A percentile compares a stretch with the other conserved stretches of the same genome.
These are phyloP conservation scores for Pyrgus malvae DNA, from an alignment of 2,888 invertebrate species.

Conservation along the genomic window DNA sequence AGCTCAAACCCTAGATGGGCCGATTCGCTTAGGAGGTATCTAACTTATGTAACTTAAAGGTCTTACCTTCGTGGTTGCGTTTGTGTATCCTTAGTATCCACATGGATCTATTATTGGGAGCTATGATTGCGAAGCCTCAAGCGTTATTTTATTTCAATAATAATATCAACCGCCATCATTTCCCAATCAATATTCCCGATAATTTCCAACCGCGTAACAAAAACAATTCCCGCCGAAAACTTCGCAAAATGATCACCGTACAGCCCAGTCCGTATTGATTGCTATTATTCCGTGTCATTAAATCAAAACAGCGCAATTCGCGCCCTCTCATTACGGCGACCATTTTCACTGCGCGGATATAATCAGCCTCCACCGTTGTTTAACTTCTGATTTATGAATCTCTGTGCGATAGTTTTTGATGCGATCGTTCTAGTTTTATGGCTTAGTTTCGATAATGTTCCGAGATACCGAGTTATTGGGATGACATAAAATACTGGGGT, in stretches of 20 bases:
- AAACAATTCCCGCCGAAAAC: constrained; percentile 21
- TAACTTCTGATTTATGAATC: constrained; percentile 64
- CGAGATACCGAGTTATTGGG: constrained; percentile 28
- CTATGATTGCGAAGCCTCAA: too few species aligned
- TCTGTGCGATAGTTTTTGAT: constrained; percentile 64
- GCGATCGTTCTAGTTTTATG: constrained; percentile 65
- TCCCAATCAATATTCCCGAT: not conserved
- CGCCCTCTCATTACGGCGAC: constrained; percentile 60
- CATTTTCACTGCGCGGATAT: constrained; percentile 59
- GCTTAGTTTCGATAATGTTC: constrained; percentile 47
- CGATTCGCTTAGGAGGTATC: too few species aligned
- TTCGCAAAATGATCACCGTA: constrained; percentile 22
- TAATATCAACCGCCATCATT: not conserved
- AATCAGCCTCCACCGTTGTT: constrained; percentile 60
- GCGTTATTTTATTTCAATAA: too few species aligned
- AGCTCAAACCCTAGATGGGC: too few species aligned
- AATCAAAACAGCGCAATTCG: constrained; percentile 69
- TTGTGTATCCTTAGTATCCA: too few species aligned
- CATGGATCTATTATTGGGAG: too few species aligned
- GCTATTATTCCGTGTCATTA: constrained; percentile 73
- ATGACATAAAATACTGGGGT: constrained; percentile 2
- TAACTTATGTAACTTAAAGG: too few species aligned
- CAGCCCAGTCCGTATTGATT: constrained; percentile 55
- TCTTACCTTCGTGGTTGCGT: too few species aligned
- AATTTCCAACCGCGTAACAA: not conserved